A percentile compares a stretch with the other conserved stretches of the same genome.
These are phyloP conservation scores for Corvus moneduloides DNA, from an alignment of 2,113 vertebrate genomes.

Conservation along the genomic window DNA sequence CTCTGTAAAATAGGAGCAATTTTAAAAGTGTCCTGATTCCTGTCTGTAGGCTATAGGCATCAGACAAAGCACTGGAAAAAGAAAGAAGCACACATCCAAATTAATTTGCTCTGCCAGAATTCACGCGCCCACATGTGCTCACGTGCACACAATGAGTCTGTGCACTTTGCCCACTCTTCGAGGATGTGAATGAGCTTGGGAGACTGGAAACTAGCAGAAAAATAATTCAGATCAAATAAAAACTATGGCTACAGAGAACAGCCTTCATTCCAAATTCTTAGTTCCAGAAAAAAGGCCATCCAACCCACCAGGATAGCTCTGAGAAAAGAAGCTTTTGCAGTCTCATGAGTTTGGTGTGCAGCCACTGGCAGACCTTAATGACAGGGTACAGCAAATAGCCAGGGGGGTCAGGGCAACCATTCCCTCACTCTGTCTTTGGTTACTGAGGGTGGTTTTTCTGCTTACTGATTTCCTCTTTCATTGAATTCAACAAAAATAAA, in stretches of 20 bases:
- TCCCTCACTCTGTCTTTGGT: neutral
- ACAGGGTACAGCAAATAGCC: neutral
- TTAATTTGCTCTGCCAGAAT: neutral
- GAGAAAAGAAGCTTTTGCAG: neutral
- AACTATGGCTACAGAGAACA: neutral
- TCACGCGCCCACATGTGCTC: accelerated
- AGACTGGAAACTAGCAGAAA: neutral
- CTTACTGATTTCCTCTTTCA: neutral
- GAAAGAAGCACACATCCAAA: neutral
- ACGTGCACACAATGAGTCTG: accelerated
- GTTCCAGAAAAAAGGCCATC: neutral
- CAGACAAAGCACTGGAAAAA: neutral
- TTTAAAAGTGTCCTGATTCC: neutral
- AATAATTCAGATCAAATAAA: neutral
- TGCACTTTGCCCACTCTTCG: neutral
- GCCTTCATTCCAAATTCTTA: neutral
- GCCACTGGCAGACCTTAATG: neutral
- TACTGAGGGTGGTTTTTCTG: neutral
- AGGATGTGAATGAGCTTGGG: neutral
- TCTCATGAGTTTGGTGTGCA: neutral
- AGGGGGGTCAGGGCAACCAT: neutral
- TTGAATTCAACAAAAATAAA: neutral
- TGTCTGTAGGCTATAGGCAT: neutral
- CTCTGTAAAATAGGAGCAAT: neutral
- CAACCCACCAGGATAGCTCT: neutral